Conservation (phyloP, 2,113 vertebrate species). For the Ivindomyrus marchei region DNA sequence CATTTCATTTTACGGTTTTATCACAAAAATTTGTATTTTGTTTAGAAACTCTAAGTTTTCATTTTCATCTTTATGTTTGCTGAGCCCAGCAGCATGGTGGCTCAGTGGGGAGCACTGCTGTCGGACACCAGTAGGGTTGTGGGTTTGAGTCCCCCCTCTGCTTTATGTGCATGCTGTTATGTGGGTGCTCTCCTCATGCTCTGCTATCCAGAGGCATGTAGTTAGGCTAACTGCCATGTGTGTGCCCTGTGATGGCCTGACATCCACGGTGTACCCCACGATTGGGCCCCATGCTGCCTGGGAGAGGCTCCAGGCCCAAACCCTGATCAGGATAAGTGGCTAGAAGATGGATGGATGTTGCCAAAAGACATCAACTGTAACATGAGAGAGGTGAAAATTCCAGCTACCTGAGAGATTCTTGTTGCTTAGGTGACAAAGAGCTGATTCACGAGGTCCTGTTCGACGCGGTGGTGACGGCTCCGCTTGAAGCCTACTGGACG, state of each 20-base stretch:
- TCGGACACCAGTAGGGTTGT: neutral
- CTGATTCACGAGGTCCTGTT: constrained; percentile 94
- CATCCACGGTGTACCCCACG: neutral
- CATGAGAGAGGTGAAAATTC: neutral
- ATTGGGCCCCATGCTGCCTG: neutral
- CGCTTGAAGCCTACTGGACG: constrained; percentile 93
- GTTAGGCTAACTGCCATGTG: neutral
- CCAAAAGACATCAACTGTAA: neutral
- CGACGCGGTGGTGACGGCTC: constrained; percentile 92
- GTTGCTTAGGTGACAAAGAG: constrained; percentile 83
- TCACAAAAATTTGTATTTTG: neutral
- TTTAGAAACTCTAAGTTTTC: neutral
- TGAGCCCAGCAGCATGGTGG: neutral
- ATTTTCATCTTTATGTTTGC: neutral
- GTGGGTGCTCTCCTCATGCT: neutral
- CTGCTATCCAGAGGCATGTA: neutral
- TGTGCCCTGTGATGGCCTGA: neutral
- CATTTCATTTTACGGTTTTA: neutral
- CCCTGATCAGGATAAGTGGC: neutral
- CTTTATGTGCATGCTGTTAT: neutral
- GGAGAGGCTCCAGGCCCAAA: neutral
- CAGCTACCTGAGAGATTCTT: constrained; percentile 20
- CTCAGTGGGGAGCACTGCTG: neutral
- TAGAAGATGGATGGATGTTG: neutral
- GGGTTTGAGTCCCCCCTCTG: neutral